These are phyloP conservation scores for Pseudorasbora parva DNA, from an alignment of 2,113 vertebrate species.

Conservation along the genomic window DNA sequence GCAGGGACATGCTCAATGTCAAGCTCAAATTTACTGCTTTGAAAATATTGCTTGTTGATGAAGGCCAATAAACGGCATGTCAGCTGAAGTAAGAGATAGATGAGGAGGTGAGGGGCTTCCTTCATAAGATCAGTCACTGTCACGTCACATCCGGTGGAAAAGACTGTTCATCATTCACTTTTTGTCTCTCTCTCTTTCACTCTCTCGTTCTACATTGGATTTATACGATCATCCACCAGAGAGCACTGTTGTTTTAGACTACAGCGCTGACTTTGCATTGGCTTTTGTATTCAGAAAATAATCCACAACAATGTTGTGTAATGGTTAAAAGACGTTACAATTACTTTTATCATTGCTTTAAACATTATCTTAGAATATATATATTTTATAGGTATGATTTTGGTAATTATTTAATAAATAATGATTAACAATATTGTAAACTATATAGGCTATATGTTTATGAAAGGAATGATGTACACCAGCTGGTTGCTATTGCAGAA, in stretches of 20 bases:
- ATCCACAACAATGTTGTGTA: too few species aligned
- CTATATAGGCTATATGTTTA: too few species aligned
- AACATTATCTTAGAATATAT: too few species aligned
- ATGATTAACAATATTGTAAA: too few species aligned
- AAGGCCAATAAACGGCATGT: constrained; percentile 25
- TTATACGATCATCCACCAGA: constrained; percentile 37
- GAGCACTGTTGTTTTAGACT: constrained; percentile 41
- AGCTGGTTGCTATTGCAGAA: too few species aligned
- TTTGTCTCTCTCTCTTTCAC: background rate
- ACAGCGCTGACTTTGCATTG: too few species aligned
- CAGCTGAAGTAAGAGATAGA: constrained; percentile 32
- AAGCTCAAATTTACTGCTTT: constrained; percentile 19
- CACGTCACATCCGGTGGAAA: background rate
- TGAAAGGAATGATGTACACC: too few species aligned
- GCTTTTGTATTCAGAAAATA: too few species aligned
- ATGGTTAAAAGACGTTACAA: too few species aligned
- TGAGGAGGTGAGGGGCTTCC: background rate
- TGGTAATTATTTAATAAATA: too few species aligned
- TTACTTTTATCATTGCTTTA: too few species aligned
- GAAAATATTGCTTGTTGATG: constrained; percentile 21
- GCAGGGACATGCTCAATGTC: constrained; percentile 17
- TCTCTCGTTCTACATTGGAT: background rate
- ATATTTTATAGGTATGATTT: too few species aligned
- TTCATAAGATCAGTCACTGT: background rate
- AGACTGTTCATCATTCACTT: background rate